Evolutionary conservation across 2,888 invertebrate species (phyloP), one percentile per base, ranked within the genome.

Genomic region (Pandemis heparana): DNA sequence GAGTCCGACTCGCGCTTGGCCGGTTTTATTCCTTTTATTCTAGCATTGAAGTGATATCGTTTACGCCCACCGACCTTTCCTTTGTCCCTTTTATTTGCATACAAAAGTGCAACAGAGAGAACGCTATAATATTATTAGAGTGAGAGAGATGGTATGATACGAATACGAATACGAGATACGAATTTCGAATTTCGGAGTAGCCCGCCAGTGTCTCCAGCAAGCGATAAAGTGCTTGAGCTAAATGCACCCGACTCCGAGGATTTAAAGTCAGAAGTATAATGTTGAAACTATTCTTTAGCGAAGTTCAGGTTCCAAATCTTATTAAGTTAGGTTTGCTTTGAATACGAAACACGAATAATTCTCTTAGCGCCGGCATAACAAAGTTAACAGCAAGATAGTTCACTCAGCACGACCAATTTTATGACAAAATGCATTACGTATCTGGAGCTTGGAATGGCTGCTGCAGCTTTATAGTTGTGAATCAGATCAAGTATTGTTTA

Each of bases 291-390:
- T 68, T 68, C 68, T 51, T 65, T 69, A 60, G 73, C 53, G 1
- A 41, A 68, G 56, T 48, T 48, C 43, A 16, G 63, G 63, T 59
- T 63, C 56, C 68, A 70, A 70, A 70, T 74, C 69, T 65, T 32
- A 74, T 74, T 65, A 70, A 23, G 23, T 70, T 64, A 64, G 63
- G 68, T 69, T 64, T 65, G 64, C 60, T 53, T 51, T 51, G 74
- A 65, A 70, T 70, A 74, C 74, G 69, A 61, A 74, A 74, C 70
- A 46, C 63, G 60, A 51, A 38, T 69, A 64, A 69, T 70, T 74
- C 74, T 65, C 53, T 65, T 74, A 65, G 69, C 69, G 46, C 51
- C 41, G 71, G 38, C 46, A 73, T 56, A 64, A 68, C 53, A 60
- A 39, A 53, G 16, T 39, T 64, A 64, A 48, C 23, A 69, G 56